phyloP scores from a whole-genome alignment of 2,113 vertebrate genomes.

The Chascanopsetta lugubris region DNA sequence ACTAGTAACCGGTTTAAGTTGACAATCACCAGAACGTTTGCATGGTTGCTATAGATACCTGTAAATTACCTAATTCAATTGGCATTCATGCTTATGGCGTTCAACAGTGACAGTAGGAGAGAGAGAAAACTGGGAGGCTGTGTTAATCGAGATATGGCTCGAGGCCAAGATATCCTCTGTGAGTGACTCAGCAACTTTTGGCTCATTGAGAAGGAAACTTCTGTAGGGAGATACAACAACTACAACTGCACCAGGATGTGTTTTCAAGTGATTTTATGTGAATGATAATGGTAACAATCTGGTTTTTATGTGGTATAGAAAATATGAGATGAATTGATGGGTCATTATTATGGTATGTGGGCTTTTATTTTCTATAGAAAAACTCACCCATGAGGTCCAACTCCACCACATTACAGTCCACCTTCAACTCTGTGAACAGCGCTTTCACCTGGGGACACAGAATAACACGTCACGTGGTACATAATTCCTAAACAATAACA shows the following conservation, averaged over 20 bases:
- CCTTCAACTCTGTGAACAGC: slow-evolving; percentile 87
- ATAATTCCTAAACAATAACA: not conserved
- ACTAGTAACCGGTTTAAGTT: too few relatives aligned
- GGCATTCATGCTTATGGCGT: not conserved
- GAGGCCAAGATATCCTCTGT: slow-evolving; percentile 28
- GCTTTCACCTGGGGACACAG: slow-evolving; percentile 88
- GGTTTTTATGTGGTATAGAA: too few relatives aligned
- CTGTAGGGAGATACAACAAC: slow-evolving; percentile 1
- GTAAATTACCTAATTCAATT: too few relatives aligned
- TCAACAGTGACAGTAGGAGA: not conserved
- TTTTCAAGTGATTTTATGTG: too few relatives aligned
- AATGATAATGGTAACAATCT: too few relatives aligned
- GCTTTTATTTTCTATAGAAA: not conserved
- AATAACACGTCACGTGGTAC: not conserved
- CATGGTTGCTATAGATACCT: too few relatives aligned
- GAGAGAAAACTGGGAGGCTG: not conserved
- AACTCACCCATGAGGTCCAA: slow-evolving; percentile 90
- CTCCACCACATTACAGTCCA: slow-evolving; percentile 86
- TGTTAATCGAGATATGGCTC: slow-evolving; percentile 20
- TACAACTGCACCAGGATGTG: not conserved
- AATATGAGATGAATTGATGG: too few relatives aligned
- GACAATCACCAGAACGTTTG: too few relatives aligned
- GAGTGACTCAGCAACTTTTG: slow-evolving; percentile 75
- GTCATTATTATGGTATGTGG: not conserved
- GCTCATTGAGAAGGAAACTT: too few relatives aligned